A percentile compares a stretch with the other conserved stretches of the same genome.
Conservation (phyloP, 1,140 invertebrate genomes). For the Pygmarrhopalites habei region DNA sequence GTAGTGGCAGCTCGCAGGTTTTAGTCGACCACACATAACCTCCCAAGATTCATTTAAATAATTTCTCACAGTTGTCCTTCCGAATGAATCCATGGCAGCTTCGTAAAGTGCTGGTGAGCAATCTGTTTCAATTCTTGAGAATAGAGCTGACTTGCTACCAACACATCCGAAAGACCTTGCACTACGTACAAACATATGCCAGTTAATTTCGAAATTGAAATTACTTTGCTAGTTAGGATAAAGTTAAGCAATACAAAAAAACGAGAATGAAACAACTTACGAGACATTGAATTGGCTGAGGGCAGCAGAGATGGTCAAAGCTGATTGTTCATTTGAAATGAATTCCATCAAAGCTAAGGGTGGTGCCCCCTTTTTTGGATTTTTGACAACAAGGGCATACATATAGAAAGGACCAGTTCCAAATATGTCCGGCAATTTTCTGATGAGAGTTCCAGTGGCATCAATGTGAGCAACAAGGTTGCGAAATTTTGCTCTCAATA, state of each 20-base stretch:
- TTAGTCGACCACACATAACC: too few relatives aligned
- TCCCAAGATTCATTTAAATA: too few relatives aligned
- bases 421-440: background rate
- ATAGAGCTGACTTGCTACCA: background rate
- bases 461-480: background rate
- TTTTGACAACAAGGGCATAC: background rate
- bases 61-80: too few relatives aligned
- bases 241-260: background rate
- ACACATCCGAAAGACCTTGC: background rate
- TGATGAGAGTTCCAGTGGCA: background rate
- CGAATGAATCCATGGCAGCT: too few relatives aligned
- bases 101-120: too few relatives aligned
- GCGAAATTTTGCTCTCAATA: too few relatives aligned
- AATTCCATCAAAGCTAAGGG: background rate
- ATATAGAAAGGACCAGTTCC: background rate
- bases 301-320: background rate
- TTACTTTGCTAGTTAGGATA: background rate
- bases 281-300: background rate
- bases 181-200: background rate
- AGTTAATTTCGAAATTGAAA: background rate
- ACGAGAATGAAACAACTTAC: background rate
- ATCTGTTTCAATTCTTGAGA: too few relatives aligned
- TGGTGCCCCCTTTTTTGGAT: background rate
- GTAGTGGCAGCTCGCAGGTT: too few relatives aligned
- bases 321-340: background rate